Percentiles rank a stretch among this genome's conserved stretches.
These are phyloP conservation scores for Bucco capensis DNA, from an alignment of 2,113 vertebrate species.

Conservation along the genomic window DNA sequence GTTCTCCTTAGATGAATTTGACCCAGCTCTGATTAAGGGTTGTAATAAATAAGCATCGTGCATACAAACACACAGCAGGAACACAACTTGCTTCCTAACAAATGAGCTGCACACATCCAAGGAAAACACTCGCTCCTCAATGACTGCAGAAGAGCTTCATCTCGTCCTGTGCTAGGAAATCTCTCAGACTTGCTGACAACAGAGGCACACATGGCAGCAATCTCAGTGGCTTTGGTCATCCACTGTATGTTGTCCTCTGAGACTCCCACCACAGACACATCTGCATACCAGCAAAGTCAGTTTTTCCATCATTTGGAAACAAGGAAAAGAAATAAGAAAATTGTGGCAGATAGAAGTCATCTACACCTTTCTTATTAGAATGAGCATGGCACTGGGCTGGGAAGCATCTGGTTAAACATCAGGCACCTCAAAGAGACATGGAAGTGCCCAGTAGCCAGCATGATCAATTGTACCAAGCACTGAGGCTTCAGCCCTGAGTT, in stretches of 20 bases:
- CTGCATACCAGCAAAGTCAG: not conserved
- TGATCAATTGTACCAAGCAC: not conserved
- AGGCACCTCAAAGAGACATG: not conserved
- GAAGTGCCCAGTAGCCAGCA: not conserved
- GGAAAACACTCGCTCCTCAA: accelerated
- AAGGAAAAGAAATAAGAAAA: not conserved
- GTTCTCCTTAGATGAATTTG: slow-evolving; percentile 12
- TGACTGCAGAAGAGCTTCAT: not conserved
- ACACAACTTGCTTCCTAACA: not conserved
- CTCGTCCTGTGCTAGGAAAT: not conserved
- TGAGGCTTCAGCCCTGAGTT: not conserved
- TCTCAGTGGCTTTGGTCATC: not conserved
- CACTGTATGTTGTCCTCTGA: not conserved
- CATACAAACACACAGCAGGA: not conserved
- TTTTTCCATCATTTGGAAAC: not conserved
- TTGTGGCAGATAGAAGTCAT: not conserved
- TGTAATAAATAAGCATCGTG: not conserved
- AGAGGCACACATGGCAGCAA: accelerated
- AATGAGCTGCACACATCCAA: not conserved
- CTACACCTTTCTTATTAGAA: not conserved
- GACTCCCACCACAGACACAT: not conserved
- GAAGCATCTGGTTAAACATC: not conserved
- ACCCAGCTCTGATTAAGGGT: not conserved
- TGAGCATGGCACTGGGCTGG: not conserved
- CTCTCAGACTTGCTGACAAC: not conserved